Conservation (phyloP, 2,797 vertebrate species). For the Alca torda region DNA sequence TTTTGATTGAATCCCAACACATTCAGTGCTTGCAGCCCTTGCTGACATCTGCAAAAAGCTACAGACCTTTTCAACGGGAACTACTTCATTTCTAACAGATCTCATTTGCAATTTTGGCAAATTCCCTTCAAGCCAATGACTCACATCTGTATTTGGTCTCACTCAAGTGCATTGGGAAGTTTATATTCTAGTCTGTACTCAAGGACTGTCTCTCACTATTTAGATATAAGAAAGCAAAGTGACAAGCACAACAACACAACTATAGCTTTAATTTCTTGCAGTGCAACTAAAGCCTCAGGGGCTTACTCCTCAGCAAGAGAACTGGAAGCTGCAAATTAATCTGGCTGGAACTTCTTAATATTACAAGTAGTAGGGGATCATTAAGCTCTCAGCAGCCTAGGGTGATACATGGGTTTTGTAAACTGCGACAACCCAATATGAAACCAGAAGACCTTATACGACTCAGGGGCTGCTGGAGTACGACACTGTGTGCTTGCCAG, state of each 20-base stretch:
- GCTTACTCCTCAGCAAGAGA: neutral
- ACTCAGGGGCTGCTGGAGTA: neutral
- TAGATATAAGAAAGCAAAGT: neutral
- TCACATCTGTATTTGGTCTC: neutral
- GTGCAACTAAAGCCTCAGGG: neutral
- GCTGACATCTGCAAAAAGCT: neutral
- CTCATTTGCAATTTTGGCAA: neutral
- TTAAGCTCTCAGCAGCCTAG: neutral
- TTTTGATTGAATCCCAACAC: neutral
- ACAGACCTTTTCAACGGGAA: neutral
- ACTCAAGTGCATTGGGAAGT: neutral
- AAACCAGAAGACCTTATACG: neutral
- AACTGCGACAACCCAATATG: neutral
- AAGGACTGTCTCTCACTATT: neutral
- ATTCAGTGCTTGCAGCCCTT: neutral
- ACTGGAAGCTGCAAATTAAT: neutral
- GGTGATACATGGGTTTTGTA: neutral
- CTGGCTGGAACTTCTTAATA: neutral
- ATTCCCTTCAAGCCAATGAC: neutral
- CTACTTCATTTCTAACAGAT: neutral
- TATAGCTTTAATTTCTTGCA: constrained; percentile 3
- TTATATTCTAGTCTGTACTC: neutral
- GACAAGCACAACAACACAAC: neutral
- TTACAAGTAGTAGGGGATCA: neutral
- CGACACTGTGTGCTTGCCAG: neutral